Evolutionary conservation across 2,888 invertebrate genomes (phyloP).

Genomic region (Tenodera sinensis): DNA sequence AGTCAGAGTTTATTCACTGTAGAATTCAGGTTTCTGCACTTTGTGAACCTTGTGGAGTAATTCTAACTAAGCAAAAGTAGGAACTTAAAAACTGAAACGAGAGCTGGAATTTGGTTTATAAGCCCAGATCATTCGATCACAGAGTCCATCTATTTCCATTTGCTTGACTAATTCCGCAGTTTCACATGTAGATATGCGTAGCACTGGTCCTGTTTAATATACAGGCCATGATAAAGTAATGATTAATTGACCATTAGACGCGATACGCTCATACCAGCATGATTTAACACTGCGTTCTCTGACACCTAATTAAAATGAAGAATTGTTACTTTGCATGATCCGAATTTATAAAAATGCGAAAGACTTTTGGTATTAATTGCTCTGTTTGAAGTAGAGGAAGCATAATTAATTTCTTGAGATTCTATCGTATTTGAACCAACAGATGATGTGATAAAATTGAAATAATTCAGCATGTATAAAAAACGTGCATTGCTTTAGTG

Average conservation of each 20-base stretch:
- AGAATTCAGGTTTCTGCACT: too few relatives aligned
- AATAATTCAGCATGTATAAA: neutral
- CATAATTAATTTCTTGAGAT: neutral
- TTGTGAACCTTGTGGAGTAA: too few relatives aligned
- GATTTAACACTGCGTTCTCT: neutral
- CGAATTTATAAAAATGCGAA: neutral
- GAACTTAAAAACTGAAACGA: too few relatives aligned
- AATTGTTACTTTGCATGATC: neutral
- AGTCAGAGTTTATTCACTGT: too few relatives aligned
- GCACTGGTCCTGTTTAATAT: neutral
- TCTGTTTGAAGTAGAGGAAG: neutral
- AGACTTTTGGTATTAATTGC: neutral
- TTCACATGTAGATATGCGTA: neutral
- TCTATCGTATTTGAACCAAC: neutral
- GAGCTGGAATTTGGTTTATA: too few relatives aligned
- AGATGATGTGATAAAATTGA: neutral
- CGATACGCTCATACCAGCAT: neutral
- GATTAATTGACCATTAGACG: neutral
- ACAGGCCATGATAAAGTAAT: neutral
- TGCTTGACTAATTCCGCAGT: neutral
- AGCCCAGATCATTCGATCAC: too few relatives aligned
- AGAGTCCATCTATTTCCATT: neutral
- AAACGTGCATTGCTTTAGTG: too few relatives aligned
- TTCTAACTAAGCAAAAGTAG: too few relatives aligned
- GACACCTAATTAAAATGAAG: neutral